Evolutionary conservation across 2,888 invertebrate species (phyloP).

Genomic region (Stenodera caucasica): DNA sequence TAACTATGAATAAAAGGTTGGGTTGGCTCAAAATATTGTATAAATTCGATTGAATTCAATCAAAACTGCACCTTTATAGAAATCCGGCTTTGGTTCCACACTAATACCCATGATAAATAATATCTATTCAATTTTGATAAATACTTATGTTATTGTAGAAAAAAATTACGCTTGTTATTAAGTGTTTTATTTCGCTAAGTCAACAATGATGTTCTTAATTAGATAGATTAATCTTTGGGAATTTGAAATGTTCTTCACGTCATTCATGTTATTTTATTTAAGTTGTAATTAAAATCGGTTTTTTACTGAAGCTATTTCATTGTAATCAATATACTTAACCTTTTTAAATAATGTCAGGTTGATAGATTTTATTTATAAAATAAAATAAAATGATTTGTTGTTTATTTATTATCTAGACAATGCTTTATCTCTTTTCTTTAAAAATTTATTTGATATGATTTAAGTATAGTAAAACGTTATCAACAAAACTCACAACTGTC

Average conservation of each 20-base stretch:
- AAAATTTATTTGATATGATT: not conserved
- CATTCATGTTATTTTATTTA: not conserved
- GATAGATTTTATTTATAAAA: not conserved
- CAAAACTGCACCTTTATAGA: conserved; percentile 17
- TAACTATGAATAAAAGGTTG: not conserved
- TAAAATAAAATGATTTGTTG: not conserved
- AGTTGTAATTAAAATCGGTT: not conserved
- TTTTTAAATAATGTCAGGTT: not conserved
- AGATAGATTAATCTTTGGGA: not conserved
- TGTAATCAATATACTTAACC: not conserved
- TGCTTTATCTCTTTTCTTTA: conserved; percentile 1
- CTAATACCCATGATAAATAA: conserved; percentile 12
- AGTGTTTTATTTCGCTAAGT: conserved; percentile 5
- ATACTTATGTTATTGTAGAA: not conserved
- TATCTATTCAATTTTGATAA: not conserved
- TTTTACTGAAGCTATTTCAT: not conserved
- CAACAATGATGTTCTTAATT: conserved; percentile 4
- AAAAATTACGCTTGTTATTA: not conserved
- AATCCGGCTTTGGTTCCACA: conserved; percentile 13
- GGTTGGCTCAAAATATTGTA: not conserved
- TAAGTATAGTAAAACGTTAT: conserved; percentile 6
- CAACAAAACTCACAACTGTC: conserved; percentile 16
- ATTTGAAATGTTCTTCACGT: not conserved
- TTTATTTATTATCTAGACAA: conserved; percentile 7
- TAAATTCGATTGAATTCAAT: not conserved